Base-by-base conservation (phyloP, 2,113 vertebrate species). In the Grammomys surdaster region DNA sequence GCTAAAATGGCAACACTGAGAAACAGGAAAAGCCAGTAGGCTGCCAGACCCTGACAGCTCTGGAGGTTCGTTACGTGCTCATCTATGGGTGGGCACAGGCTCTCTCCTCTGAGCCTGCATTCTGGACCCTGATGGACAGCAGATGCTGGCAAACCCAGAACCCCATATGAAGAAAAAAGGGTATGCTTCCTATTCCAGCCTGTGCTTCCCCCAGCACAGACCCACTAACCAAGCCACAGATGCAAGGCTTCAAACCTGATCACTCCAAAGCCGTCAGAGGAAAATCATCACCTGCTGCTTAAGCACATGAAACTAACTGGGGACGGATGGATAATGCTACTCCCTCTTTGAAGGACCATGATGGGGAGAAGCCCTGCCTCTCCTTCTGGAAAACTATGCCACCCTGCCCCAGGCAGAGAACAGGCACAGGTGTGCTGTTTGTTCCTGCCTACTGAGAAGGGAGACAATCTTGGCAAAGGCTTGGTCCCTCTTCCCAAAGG, bases 141-240 rank as follows among this genome's bases (percentile, higher is more conserved):
- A 12, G 40, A 43, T 10, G 10, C 48, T 1, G 5, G 69, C 13
- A 16, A 63, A 12, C 36, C 11, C 2, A 22, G 56, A 19, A 6
- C 26, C 36, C 33, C 0, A 48, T 1, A 0, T 14, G 58, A 77
- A 51, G 48, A 13, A 73, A 26, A 43, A 67, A 76, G 60, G 85
- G 28, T 54, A 77, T 40, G 51, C 20, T 88, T 89, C 72, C 90
- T n/a, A 20, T 54, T 65, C 28, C 16, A 24, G 51, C 63, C 22
- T 2, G 1, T 0, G 2, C 13, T 16, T 48, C 67, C 22, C 67
- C 7, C 4, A 4, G 4, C n/a, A 9, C n/a, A 82, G 54, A 13
- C 5, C 24, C 60, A 24, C 11, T 40, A 58, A 69, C n/a, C 78
- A 85, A 89, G 77, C 33, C 73, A 76, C 26, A 33, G 54, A 65